Evolutionary conservation across 23 tunicate species (phyloP).

Genomic region (Aplidium turbinatum): DNA sequence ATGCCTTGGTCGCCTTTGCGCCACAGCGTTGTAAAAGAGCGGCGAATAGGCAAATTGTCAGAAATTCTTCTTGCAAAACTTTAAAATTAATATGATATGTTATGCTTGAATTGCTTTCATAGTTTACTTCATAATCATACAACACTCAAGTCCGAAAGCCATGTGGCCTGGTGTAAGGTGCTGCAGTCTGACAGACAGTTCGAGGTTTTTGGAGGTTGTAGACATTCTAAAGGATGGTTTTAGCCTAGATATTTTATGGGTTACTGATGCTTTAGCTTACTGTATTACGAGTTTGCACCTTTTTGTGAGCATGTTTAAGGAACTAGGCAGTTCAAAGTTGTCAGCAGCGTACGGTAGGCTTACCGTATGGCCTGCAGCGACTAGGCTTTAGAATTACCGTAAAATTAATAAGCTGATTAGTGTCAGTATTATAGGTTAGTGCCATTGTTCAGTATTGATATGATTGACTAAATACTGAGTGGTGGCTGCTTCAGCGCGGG

Average conservation of each 20-base stretch:
- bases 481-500: slow-evolving; percentile 11
- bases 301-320: background rate
- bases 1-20: too few relatives aligned
- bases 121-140: too few relatives aligned
- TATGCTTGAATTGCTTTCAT: too few relatives aligned
- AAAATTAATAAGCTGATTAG: background rate
- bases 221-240: slow-evolving; percentile 7
- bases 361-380: slow-evolving; percentile 7
- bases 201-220: background rate
- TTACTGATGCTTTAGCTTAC: slow-evolving; percentile 1
- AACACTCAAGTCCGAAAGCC: too few relatives aligned
- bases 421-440: slow-evolving; percentile 1
- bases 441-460: slow-evolving; percentile 7
- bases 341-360: slow-evolving; percentile 10
- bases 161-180: too few relatives aligned
- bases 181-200: background rate
- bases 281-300: slow-evolving; percentile 1
- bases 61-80: too few relatives aligned
- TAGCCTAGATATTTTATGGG: slow-evolving; percentile 1
- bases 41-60: too few relatives aligned
- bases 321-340: background rate
- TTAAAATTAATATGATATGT: too few relatives aligned
- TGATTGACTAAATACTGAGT: slow-evolving; percentile 6
- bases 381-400: slow-evolving; percentile 7
- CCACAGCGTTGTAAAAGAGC: too few relatives aligned